Evolutionary conservation across 1,140 invertebrate species (phyloP), one percentile per base, ranked within the genome.

Genomic region (Lepidostoma basale): DNA sequence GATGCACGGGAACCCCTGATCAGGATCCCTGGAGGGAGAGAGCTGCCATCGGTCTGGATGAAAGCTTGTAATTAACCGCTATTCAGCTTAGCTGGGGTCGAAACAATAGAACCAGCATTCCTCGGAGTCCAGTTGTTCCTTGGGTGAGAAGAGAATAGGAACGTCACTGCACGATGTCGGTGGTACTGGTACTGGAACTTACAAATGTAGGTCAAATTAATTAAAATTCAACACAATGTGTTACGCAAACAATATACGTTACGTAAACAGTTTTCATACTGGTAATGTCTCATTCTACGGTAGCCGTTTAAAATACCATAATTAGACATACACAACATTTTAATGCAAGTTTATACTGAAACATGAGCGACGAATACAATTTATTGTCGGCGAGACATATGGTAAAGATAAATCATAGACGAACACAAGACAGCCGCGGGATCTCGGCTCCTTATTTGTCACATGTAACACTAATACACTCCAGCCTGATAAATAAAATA

Each of bases 341-440:
- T n/a, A n/a, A n/a, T n/a, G n/a, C n/a, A n/a, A n/a, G n/a, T n/a
- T n/a, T n/a, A n/a, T n/a, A n/a, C n/a, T 42, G 40, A 16, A 49
- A 49, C 25, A 18, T 56, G 52, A 30, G 25, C 25, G 25, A 28
- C n/a, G n/a, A n/a, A n/a, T n/a, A n/a, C n/a, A n/a, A 59, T 54
- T 59, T 59, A 59, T 67, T 67, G 64, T 67, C 64, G 59, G 64
- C 8, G 33, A 36, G 42, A 67, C 64, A 67, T 67, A 59, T 67
- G 64, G 42, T 59, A 58, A 54, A 52, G 44, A 67, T 67, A 59
- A 67, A 67, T 67, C 54, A 59, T 59, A 33, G 52, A 59, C 36
- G 26, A 22, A 54, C 22, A 30, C 26, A 47, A 26, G 39, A 36
- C 33, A 23, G 52, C 28, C 54, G 64, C 64, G 64, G 54, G 64